A percentile compares a stretch with the other conserved stretches of the same genome.
phyloP scores from a whole-genome alignment of 2,888 invertebrate genomes.

The Tridacna crocea region DNA sequence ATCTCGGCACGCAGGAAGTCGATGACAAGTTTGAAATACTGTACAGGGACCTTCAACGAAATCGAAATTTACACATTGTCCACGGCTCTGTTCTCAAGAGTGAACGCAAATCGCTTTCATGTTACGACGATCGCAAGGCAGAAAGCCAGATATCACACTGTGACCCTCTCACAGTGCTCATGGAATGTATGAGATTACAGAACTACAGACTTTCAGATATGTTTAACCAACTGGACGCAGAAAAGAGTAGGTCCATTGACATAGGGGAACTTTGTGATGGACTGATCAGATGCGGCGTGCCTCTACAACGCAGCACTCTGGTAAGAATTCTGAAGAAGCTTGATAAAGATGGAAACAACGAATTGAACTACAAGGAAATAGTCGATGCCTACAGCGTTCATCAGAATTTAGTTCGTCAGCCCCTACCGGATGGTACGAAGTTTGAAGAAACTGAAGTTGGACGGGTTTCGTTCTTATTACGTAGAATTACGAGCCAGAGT shows the following conservation, averaged over 20 bases:
- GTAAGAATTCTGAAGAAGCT: conserved; percentile 52
- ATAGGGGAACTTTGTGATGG: conserved; percentile 62
- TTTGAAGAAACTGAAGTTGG: conserved; percentile 64
- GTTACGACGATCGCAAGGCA: conserved; percentile 37
- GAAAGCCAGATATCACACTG: conserved; percentile 50
- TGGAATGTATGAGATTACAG: conserved; percentile 67
- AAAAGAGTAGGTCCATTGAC: conserved; percentile 56
- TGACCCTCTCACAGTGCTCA: conserved; percentile 64
- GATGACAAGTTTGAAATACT: conserved; percentile 55
- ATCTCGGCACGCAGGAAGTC: conserved; percentile 64
- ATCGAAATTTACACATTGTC: conserved; percentile 50
- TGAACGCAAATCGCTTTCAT: conserved; percentile 35
- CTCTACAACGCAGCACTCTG: conserved; percentile 42
- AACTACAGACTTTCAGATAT: conserved; percentile 64
- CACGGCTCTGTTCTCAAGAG: conserved; percentile 60
- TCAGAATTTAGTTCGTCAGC: conserved; percentile 47
- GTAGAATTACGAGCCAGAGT: conserved; percentile 49
- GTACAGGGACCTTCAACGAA: conserved; percentile 45
- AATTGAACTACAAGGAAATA: conserved; percentile 62
- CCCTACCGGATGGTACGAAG: conserved; percentile 34
- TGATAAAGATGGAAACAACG: conserved; percentile 59
- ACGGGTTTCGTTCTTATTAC: conserved; percentile 48
- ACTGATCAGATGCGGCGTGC: conserved; percentile 59
- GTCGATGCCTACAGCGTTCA: conserved; percentile 59
- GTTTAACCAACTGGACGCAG: conserved; percentile 58